These are phyloP conservation scores for Oxytorus armatus DNA, from an alignment of 2,888 invertebrate genomes.

Conservation along the genomic window DNA sequence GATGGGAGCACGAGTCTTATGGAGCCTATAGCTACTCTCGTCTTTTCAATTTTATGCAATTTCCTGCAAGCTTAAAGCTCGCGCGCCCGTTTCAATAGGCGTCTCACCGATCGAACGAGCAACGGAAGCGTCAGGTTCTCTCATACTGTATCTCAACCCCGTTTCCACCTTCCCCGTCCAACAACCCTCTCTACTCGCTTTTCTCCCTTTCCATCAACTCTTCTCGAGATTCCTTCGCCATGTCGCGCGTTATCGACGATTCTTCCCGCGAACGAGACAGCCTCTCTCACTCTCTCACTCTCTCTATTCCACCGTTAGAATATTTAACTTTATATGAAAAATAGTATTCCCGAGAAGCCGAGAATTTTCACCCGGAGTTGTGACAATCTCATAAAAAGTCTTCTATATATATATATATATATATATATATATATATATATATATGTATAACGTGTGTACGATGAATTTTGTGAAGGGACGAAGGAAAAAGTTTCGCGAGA, in stretches of 20 bases:
- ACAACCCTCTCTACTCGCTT: constrained; percentile 39
- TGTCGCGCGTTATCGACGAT: constrained; percentile 54
- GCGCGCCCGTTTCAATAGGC: constrained; percentile 76
- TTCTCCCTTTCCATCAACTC: constrained; percentile 43
- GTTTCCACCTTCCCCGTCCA: constrained; percentile 18
- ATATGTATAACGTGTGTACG: no score
- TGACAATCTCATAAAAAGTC: constrained; percentile 25
- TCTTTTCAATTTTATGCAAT: constrained; percentile 78
- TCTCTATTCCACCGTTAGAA: constrained; percentile 58
- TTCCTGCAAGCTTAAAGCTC: constrained; percentile 73
- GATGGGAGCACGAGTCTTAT: constrained; percentile 42
- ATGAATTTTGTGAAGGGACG: constrained; percentile 10
- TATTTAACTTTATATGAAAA: constrained; percentile 63
- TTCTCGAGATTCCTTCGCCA: constrained; percentile 57
- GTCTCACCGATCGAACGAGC: constrained; percentile 75
- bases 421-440: background rate
- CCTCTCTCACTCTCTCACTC: constrained; percentile 31
- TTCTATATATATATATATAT: constrained; percentile 2
- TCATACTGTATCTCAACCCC: constrained; percentile 47
- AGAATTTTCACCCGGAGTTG: constrained; percentile 28
- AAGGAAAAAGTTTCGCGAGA: constrained; percentile 29
- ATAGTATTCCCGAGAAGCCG: constrained; percentile 45
- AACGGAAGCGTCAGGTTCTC: constrained; percentile 69
- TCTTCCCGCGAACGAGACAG: constrained; percentile 62
- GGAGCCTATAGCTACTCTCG: constrained; percentile 56